Conservation (phyloP, 1,140 invertebrate genomes). For the Drosophila busckii region DNA sequence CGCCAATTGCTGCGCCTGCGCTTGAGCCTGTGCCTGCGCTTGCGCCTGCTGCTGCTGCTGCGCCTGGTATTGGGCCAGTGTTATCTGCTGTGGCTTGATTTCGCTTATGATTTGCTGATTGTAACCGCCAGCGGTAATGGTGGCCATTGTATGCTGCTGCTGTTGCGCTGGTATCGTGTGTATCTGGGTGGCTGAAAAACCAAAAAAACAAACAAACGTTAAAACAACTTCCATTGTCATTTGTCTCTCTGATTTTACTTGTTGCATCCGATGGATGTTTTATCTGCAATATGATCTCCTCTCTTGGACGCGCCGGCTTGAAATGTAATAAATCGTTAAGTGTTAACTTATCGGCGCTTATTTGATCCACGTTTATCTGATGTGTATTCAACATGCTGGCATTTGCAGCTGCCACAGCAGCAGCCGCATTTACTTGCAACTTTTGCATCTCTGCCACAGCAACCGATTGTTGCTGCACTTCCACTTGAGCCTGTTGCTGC, state of each 20-base stretch:
- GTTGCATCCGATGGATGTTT: constrained; percentile 67
- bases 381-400: constrained; percentile 55
- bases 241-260: too few relatives aligned
- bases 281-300: constrained; percentile 76
- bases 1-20: constrained; percentile 28
- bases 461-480: constrained; percentile 28
- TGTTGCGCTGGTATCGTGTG: constrained; percentile 68
- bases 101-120: constrained; percentile 77
- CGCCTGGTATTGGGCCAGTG: constrained; percentile 71
- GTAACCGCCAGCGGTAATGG: constrained; percentile 69
- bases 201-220: not conserved
- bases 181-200: constrained; percentile 64
- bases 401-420: constrained; percentile 52
- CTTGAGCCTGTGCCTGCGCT: constrained; percentile 32
- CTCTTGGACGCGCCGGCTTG: constrained; percentile 61
- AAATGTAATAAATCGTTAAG: constrained; percentile 73
- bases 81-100: constrained; percentile 77
- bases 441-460: constrained; percentile 61
- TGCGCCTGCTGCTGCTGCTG: constrained; percentile 66
- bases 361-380: constrained; percentile 66
- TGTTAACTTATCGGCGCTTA: constrained; percentile 69
- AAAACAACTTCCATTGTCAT: not conserved
- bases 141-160: constrained; percentile 73
- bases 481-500: constrained; percentile 35
- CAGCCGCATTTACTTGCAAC: constrained; percentile 43